phyloP scores from a whole-genome alignment of 1,140 invertebrate species.

The Acromyrmex charruanus region DNA sequence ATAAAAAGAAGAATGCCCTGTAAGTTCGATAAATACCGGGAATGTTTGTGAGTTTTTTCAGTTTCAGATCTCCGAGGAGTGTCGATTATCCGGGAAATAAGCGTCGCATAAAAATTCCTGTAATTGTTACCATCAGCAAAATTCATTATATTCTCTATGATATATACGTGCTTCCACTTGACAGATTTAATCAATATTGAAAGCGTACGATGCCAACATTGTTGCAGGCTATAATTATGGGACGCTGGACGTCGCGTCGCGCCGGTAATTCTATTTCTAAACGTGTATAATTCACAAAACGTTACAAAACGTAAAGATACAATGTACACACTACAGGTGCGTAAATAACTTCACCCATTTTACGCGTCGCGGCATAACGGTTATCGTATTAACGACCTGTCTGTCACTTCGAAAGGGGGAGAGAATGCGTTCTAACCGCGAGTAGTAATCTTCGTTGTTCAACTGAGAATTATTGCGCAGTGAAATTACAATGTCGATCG shows the following conservation, averaged over 20 bases:
- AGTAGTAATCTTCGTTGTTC: slow-evolving; percentile 59
- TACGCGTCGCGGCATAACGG: slow-evolving; percentile 67
- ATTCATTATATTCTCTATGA: background rate
- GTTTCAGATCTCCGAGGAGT: background rate
- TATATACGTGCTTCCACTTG: background rate
- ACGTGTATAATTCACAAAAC: slow-evolving; percentile 9
- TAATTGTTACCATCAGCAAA: background rate
- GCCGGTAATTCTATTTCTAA: slow-evolving; percentile 12
- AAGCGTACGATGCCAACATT: background rate
- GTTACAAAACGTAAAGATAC: slow-evolving; percentile 28
- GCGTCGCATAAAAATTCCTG: background rate
- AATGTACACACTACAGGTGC: slow-evolving; percentile 51
- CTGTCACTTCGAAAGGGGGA: slow-evolving; percentile 63
- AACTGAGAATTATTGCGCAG: slow-evolving; percentile 51
- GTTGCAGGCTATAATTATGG: background rate
- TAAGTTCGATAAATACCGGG: background rate
- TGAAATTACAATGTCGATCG: slow-evolving; percentile 58
- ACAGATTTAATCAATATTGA: slow-evolving; percentile 17
- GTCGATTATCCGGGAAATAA: background rate
- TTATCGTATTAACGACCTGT: slow-evolving; percentile 64
- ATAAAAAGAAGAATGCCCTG: background rate
- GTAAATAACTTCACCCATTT: slow-evolving; percentile 71
- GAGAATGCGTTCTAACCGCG: slow-evolving; percentile 49
- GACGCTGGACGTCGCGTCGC: background rate
- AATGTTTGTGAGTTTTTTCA: slow-evolving; percentile 6